Evolutionary conservation across 2,888 invertebrate species (phyloP).

Genomic region (Eupithecia vulgata): DNA sequence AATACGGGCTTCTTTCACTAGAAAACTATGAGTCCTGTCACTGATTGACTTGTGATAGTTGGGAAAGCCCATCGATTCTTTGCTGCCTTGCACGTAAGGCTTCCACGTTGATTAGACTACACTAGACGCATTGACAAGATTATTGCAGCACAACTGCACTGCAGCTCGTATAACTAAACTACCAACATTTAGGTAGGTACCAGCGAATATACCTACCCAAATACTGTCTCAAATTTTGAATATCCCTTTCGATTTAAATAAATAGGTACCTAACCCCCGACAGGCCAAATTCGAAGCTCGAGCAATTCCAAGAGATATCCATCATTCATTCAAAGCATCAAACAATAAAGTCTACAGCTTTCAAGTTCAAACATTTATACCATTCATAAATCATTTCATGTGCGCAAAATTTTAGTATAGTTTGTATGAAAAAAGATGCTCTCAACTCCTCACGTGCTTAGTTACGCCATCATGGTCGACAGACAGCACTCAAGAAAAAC

Average conservation of each 20-base stretch:
- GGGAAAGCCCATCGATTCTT: not conserved
- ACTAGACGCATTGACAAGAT: not conserved
- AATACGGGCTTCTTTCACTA: not conserved
- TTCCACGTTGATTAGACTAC: not conserved
- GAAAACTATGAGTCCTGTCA: not conserved
- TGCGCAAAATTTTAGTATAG: not conserved
- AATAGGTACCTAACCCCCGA: not conserved
- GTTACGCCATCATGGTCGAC: not conserved
- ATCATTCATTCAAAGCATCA: not conserved
- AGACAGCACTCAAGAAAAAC: not conserved
- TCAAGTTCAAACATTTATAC: constrained; percentile 8
- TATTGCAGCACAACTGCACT: not conserved
- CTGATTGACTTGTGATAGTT: not conserved
- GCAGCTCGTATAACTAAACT: not conserved
- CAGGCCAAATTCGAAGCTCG: not conserved
- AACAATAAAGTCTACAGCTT: not conserved
- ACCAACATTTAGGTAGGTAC: not conserved
- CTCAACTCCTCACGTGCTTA: constrained; percentile 4
- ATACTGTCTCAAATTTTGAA: not conserved
- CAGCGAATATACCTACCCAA: not conserved
- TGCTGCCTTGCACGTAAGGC: constrained; percentile 1
- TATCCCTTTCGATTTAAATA: not conserved
- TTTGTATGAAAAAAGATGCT: not conserved
- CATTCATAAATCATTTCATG: constrained; percentile 13
- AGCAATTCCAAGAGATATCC: not conserved